Percentiles rank a stretch among this genome's conserved stretches.
These are phyloP conservation scores for Daubentonia madagascariensis DNA, from an alignment of 2,113 vertebrate genomes.

Conservation along the genomic window DNA sequence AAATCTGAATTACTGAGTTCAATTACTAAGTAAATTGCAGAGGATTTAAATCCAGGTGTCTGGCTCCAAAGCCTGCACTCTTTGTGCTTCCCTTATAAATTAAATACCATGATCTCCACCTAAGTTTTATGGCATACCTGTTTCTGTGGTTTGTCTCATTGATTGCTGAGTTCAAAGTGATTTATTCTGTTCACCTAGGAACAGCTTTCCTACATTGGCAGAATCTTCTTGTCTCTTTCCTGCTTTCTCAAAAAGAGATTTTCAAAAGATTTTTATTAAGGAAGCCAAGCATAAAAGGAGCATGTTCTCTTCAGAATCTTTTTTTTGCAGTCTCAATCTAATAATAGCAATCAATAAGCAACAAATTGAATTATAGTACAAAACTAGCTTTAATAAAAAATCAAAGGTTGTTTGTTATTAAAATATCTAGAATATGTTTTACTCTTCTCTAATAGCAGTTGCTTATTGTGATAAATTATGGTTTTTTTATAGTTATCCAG, in stretches of 20 bases:
- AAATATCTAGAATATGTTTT: constrained; percentile 20
- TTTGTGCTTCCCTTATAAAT: neutral
- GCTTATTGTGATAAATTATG: neutral
- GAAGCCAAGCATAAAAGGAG: neutral
- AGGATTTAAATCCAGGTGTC: neutral
- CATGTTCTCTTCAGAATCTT: neutral
- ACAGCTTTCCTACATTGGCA: neutral
- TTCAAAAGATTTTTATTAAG: neutral
- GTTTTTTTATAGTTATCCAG: constrained; percentile 1
- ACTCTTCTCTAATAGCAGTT: neutral
- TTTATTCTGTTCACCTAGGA: neutral
- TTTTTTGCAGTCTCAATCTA: neutral
- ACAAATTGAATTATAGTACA: neutral
- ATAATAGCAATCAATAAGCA: neutral
- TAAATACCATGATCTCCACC: neutral
- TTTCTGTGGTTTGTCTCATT: neutral
- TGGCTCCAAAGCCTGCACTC: neutral
- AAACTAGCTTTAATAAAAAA: constrained; percentile 32
- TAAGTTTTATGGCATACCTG: neutral
- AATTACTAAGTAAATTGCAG: neutral
- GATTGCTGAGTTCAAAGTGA: neutral
- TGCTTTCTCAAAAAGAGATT: neutral
- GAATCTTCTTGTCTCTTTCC: neutral
- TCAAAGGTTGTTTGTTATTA: constrained; percentile 13
- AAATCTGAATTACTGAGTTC: too few species aligned